Conservation (phyloP, 2,113 vertebrate species). For the Syngnathoides biaculeatus region DNA sequence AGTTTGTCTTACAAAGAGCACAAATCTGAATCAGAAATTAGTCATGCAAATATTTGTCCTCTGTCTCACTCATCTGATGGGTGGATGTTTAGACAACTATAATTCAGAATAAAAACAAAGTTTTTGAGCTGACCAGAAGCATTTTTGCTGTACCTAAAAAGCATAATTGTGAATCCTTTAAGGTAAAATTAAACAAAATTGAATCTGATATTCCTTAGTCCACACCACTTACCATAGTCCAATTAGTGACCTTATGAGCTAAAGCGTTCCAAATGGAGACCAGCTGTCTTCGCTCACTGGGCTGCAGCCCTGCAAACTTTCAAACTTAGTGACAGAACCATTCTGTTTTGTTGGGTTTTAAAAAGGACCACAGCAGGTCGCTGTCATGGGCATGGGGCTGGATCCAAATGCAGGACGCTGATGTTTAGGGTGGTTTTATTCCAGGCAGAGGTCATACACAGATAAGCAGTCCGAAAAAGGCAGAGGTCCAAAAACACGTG, state of each 20-base stretch:
- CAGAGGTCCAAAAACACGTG: too few relatives aligned
- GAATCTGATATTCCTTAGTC: constrained; percentile 24
- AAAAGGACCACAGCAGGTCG: neutral
- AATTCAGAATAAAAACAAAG: constrained; percentile 41
- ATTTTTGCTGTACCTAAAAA: constrained; percentile 28
- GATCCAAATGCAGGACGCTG: too few relatives aligned
- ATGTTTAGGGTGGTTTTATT: too few relatives aligned
- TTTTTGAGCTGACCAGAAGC: constrained; percentile 38
- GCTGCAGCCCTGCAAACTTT: constrained; percentile 6
- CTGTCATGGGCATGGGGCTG: too few relatives aligned
- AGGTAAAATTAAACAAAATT: constrained; percentile 48
- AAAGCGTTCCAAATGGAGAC: constrained; percentile 9
- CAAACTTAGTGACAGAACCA: constrained; percentile 15
- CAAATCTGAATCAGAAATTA: neutral
- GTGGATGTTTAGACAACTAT: constrained; percentile 36
- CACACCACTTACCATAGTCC: constrained; percentile 17
- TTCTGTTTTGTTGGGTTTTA: constrained; percentile 16
- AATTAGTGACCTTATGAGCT: constrained; percentile 22
- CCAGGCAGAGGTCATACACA: too few relatives aligned
- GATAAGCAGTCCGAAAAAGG: too few relatives aligned
- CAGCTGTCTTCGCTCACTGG: constrained; percentile 15
- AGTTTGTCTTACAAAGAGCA: neutral
- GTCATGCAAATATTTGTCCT: constrained; percentile 1
- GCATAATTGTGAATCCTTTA: constrained; percentile 41
- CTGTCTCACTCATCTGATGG: constrained; percentile 20